Conservation (phyloP, 2,888 invertebrate genomes). For the Hypomecis punctinalis region DNA sequence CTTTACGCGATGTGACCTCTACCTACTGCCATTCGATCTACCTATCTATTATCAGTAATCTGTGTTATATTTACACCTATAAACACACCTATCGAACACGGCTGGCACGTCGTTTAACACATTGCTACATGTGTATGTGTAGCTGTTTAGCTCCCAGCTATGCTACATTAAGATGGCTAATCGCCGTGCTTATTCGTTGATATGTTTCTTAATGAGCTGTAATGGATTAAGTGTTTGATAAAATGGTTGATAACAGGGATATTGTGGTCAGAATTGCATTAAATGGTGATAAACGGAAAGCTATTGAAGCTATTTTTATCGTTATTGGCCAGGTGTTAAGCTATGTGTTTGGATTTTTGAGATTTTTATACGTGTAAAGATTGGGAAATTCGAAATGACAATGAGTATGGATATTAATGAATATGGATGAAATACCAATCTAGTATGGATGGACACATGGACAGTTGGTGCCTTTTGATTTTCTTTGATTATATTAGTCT, state of each 20-base stretch:
- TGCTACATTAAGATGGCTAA: constrained; percentile 22
- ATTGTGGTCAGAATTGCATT: neutral
- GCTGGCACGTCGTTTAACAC: neutral
- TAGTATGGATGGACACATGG: no score
- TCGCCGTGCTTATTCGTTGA: constrained; percentile 12
- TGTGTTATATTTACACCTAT: constrained; percentile 4
- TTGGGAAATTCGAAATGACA: no score
- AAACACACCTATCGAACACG: neutral
- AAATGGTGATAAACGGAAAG: neutral
- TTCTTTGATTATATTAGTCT: no score
- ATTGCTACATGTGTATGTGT: constrained; percentile 1
- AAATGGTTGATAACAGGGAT: neutral
- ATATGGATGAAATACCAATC: no score
- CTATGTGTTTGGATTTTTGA: no score
- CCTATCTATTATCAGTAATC: neutral
- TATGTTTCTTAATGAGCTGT: constrained; percentile 17
- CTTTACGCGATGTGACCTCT: no score
- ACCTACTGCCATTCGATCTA: neutral
- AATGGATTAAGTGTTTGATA: constrained; percentile 9
- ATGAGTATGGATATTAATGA: no score
- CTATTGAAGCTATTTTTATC: no score
- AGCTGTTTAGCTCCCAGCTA: constrained; percentile 12
- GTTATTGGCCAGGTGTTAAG: no score
- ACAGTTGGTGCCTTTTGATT: no score
- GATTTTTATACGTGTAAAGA: no score